Evolutionary conservation across 2,113 vertebrate genomes (phyloP), one percentile per base, ranked within the genome.

Genomic region (Paramormyrops kingsleyae): DNA sequence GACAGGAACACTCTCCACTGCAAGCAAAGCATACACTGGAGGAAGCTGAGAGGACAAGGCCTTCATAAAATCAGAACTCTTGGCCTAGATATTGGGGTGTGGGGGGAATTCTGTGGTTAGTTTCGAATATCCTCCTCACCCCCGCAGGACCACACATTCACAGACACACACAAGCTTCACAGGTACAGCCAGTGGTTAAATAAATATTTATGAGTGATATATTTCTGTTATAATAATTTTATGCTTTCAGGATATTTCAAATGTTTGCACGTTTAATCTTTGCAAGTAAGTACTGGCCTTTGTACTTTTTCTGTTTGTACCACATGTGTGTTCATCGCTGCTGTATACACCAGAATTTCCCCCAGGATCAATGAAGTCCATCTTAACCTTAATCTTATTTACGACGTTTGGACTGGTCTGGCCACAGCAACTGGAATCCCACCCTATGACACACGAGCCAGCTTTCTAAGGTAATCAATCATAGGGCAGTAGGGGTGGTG

Each of bases 381-480:
- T 59, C 56, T 59, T 59, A 59, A 59, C n/a, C 62, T 27, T 27
- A 66, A 66, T 66, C 9, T 66, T 27, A 19, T 47, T 35, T 83
- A 70, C 8, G n/a, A 42, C 15, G 0, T 52, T 89, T 27, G 59
- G 59, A 80, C 46, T 10, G 3, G 70, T 56, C 15, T 80, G 13
- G 44, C 88, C n/a, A 27, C 42, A 27, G 42, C 62, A 56, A 70
- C 89, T 77, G 35, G 35, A 77, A 39, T 46, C 80, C 80, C 44
- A 35, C 53, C 44, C 44, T 12, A 42, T 83, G 5, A 12, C 50
- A 50, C 31, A 52, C 24, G 77, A 56, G 31, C 49, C 83, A 92
- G 91, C 87, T 74, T 46, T 89, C 49, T 39, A 10, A 47, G 56
- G 77, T 89, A 92, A 91, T 91, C 89, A 70, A 89, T 90, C 90